Evolutionary conservation across 92 coral and sea anemone genomes (phyloP), one percentile per base, ranked within the genome.

Genomic region (Phenganax subtilis): DNA sequence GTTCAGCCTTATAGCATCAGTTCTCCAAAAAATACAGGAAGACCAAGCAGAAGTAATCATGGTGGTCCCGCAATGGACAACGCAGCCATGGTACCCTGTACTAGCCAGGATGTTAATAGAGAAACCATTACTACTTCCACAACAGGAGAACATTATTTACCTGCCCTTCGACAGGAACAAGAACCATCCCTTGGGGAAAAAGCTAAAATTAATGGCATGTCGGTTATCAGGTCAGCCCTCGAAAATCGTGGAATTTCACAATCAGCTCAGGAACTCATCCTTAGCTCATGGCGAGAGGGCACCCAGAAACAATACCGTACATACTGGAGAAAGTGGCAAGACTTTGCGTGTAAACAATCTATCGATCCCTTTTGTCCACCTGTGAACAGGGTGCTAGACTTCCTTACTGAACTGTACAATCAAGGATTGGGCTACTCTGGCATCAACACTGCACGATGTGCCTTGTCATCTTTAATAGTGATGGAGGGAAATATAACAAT

Each of bases 11-110:
- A 75, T 75, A 1, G 64, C 86, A 31, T 81, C 70, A 81, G 86
- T 81, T 15, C 63, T 75, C 15, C 86, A 86, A 52, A 82, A 81
- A 57, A 10, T 54, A 17, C 62, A 37, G 20, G 68, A 54, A 47
- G 85, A 81, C 25, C 59, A 86, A 58, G 85, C 76, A 6, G 80
- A 72, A 44, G 64, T 55, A 44, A 16, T 81, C 25, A 1, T 86
- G 44, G 72, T 82, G 4, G 76, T 78, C 14, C 86, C 89, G n/a
- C 56, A 82, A 44, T 86, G 89, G 86, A 76, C 77, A 25, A 75
- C 86, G 0, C 89, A 86, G 51, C 31, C 84, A 64, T 83, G 89
- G 87, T 87, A 57, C 44, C 79, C 87, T 67, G 57, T 14, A 25
- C 27, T 77, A 44, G 80, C 58, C 37, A 70, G 84, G 17, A 57